Conservation (phyloP, 2,113 vertebrate species). For the Mormyrus iriodes region DNA sequence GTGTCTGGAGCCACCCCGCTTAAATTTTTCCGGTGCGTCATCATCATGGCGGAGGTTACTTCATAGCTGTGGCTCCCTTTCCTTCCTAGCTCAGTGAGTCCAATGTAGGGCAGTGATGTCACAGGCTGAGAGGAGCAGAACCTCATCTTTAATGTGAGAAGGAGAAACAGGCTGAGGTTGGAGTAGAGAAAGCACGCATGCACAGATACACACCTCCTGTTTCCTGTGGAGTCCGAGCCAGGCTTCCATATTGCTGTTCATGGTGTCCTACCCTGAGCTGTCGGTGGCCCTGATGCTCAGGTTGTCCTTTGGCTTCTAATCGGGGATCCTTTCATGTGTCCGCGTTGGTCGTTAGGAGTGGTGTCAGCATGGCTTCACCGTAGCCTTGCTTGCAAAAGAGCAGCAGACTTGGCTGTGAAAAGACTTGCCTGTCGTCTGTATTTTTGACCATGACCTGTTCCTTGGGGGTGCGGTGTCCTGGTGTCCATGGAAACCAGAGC, state of each 20-base stretch:
- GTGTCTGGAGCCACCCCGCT: neutral
- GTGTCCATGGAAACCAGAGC: conserved; percentile 24
- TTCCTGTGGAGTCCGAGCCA: neutral
- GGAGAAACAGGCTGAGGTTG: neutral
- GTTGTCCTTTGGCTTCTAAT: neutral
- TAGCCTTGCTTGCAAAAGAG: neutral
- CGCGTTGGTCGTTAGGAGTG: neutral
- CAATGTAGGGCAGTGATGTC: neutral
- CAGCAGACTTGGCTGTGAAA: neutral
- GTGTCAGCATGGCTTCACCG: neutral
- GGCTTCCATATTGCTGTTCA: neutral
- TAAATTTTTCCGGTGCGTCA: neutral
- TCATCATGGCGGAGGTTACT: neutral
- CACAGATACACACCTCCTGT: neutral
- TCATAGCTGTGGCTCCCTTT: neutral
- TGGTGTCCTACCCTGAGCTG: neutral
- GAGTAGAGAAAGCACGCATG: neutral
- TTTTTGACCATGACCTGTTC: neutral
- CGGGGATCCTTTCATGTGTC: neutral
- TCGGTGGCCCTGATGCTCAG: neutral
- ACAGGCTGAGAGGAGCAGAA: neutral
- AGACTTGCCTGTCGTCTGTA: neutral
- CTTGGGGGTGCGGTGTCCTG: neutral
- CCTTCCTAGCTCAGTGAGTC: neutral
- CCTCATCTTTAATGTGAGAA: neutral